phyloP scores from a whole-genome alignment of 2,113 vertebrate genomes.

The Thomomys bottae region DNA sequence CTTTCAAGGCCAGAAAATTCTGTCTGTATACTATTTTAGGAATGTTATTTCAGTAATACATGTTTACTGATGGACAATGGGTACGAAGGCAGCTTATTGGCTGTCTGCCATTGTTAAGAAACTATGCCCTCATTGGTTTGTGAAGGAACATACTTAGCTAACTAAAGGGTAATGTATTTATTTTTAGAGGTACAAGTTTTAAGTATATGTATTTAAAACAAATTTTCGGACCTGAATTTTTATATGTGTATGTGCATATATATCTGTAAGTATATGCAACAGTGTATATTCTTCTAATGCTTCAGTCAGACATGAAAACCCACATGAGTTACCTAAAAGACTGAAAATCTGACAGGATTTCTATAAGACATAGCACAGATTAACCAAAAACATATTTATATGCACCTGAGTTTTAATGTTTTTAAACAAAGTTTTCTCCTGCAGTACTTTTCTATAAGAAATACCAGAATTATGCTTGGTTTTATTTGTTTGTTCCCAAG shows the following conservation, averaged over 20 bases:
- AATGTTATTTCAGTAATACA: constrained; percentile 44
- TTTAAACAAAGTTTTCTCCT: constrained; percentile 79
- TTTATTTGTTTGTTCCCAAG: constrained; percentile 68
- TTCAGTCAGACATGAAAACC: constrained; percentile 55
- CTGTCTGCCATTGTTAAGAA: constrained; percentile 55
- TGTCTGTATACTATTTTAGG: constrained; percentile 28
- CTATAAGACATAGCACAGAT: constrained; percentile 74
- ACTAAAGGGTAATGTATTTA: constrained; percentile 77
- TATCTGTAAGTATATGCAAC: constrained; percentile 54
- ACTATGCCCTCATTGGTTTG: constrained; percentile 62
- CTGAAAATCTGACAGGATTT: constrained; percentile 73
- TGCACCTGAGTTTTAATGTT: constrained; percentile 80
- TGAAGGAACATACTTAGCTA: constrained; percentile 73
- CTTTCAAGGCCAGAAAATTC: constrained; percentile 55
- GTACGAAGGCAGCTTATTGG: constrained; percentile 58
- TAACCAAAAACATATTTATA: constrained; percentile 79
- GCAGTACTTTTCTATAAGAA: constrained; percentile 71
- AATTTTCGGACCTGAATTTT: constrained; percentile 77
- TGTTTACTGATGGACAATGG: constrained; percentile 56
- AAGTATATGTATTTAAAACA: constrained; percentile 77
- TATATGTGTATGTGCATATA: constrained; percentile 73
- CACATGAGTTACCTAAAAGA: constrained; percentile 53
- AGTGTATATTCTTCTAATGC: constrained; percentile 67
- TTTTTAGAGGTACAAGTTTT: constrained; percentile 77
- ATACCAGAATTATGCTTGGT: constrained; percentile 56